Evolutionary conservation across 2,888 invertebrate genomes (phyloP), one percentile per base, ranked within the genome.

Genomic region (Seira musarum): DNA sequence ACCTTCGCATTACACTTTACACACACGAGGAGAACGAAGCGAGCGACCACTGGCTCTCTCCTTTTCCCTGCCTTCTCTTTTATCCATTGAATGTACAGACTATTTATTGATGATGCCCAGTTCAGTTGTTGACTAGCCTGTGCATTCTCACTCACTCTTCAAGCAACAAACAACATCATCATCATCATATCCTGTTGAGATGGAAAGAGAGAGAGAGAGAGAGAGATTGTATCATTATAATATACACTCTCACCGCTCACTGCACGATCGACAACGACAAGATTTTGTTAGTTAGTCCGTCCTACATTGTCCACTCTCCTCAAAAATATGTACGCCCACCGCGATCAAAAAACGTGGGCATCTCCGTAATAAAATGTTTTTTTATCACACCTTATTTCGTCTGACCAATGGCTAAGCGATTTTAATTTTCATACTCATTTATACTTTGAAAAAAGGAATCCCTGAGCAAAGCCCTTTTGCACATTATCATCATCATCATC

Each of bases 21-120:
- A 30, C 30, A 30, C 30, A 30, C 8, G 15, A 53, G 53, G n/a
- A 53, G 53, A n/a, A 8, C 30, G 30, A 30, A n/a, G n/a, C 30
- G 2, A 30, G 30, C 30, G 30, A 13, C 17, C 53, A 13, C 53
- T 53, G 53, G 15, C 53, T 53, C 53, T 53, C 53, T 3, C 3
- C 3, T 30, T 53, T 15, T 53, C 6, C 17, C 53, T 53, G 3
- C 53, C 53, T 40, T 40, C 53, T 17, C 15, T 53, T 53, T 8
- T 53, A 53, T 53, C 53, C 53, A 53, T 53, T 53, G 15, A 53
- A 53, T 53, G 53, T 53, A 53, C 53, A 53, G 53, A 53, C 53
- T 53, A 53, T 53, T 53, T 53, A 53, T 53, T 53, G 53, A 53
- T 53, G 53, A 53, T 53, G 53, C 53, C 53, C 53, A 53, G 53